Percentiles rank a stretch among this genome's conserved stretches.
Evolutionary conservation across 2,888 invertebrate species (phyloP).

Genomic region (Bombylius major): DNA sequence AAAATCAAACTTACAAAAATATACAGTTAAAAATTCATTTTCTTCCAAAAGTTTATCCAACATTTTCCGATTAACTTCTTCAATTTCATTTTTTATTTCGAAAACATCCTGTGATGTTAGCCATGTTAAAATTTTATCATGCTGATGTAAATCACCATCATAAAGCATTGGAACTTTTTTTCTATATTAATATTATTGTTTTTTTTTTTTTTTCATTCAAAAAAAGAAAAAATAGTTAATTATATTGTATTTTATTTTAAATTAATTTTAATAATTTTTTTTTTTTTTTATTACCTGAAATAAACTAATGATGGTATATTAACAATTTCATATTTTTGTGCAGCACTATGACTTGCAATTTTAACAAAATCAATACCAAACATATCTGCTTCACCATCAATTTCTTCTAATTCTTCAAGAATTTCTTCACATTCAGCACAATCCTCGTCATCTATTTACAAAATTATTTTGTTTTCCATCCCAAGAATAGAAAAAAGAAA

Average conservation of each 20-base stretch:
- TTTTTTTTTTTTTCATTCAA: too few species aligned
- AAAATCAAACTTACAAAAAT: slow-evolving; percentile 69
- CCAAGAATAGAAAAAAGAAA: too few species aligned
- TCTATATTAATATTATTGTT: slow-evolving; percentile 15
- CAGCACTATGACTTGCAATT: slow-evolving; percentile 69
- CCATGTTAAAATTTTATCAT: slow-evolving; percentile 76
- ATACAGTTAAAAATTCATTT: slow-evolving; percentile 89
- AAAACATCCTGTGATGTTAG: slow-evolving; percentile 88
- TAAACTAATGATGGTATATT: slow-evolving; percentile 78
- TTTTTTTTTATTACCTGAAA: slow-evolving; percentile 45
- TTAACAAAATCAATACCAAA: slow-evolving; percentile 93
- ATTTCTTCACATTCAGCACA: slow-evolving; percentile 88
- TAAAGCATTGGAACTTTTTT: slow-evolving; percentile 71
- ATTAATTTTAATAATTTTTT: too few species aligned
- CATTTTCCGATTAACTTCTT: slow-evolving; percentile 94
- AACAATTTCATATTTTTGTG: slow-evolving; percentile 68
- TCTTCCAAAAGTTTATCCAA: slow-evolving; percentile 87
- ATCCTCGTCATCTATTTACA: slow-evolving; percentile 82
- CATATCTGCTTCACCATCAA: slow-evolving; percentile 88
- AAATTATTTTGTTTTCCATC: slow-evolving; percentile 40
- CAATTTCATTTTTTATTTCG: slow-evolving; percentile 92
- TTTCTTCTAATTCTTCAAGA: slow-evolving; percentile 78
- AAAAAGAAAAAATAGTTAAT: too few species aligned
- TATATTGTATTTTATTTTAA: too few species aligned
- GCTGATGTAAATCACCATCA: slow-evolving; percentile 80